Evolutionary conservation across 2,113 vertebrate species (phyloP), one percentile per base, ranked within the genome.

Genomic region (Cryptomyrus ogoouensis): DNA sequence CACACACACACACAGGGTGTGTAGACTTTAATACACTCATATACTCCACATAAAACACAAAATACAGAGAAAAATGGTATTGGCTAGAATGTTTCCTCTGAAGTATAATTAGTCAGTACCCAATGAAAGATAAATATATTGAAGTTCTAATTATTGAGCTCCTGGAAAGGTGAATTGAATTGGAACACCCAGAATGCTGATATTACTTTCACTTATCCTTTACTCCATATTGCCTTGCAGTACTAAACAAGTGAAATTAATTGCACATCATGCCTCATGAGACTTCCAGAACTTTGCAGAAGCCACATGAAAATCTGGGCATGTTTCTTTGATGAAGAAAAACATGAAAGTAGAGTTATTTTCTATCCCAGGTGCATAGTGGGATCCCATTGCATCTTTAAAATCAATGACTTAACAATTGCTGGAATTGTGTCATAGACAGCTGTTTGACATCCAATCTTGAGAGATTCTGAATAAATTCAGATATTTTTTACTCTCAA

Each of bases 231-330:
- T 85, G 58, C 70, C 24, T 62, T 9, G 44, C 24, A 47, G 90
- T 49, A 70, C 46, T 88, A 62, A 31, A 90, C 49, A 80, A 89
- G 89, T 53, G 83, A 86, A 89, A 83, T 90, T 91, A 91, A 93
- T 88, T 77, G 87, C 49, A 31, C 80, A 90, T 92, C 90, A 83
- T 85, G 77, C 70, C 89, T 87, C 84, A 27, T 70, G 87, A 91
- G 89, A 90, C 46, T 84, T 47, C 53, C 44, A 42, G 80, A 15
- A 27, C 84, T 83, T 53, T 31, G 35, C 17, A 62, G 44, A 66
- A 91, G 83, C 89, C 58, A 89, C 89, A 44, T 87, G 83, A 90
- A 85, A 90, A 90, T 80, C 24, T 80, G 88, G 53, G 77, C 91
- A 92, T 88, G 84, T 91, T 56, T 56, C 87, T 84, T 90, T 88